Percentiles rank a stretch among this genome's conserved stretches.
These are phyloP conservation scores for Venustoraphidia nigricollis DNA, from an alignment of 2,888 invertebrate genomes.

Conservation along the genomic window DNA sequence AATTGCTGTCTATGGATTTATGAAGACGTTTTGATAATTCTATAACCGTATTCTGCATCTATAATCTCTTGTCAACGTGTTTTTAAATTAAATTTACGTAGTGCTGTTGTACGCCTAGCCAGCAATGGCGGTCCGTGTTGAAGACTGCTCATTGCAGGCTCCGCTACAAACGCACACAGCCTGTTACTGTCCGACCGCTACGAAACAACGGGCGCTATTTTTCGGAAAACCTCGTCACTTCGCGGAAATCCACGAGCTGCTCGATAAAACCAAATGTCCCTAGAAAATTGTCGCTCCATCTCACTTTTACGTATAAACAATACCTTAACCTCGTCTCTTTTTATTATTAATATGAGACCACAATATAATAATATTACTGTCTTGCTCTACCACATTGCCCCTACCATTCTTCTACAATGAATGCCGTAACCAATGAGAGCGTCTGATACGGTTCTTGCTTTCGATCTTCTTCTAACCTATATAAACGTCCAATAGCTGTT, in stretches of 20 bases:
- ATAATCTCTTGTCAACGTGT: constrained; percentile 28
- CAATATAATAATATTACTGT: too few species aligned
- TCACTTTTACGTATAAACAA: too few species aligned
- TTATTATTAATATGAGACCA: too few species aligned
- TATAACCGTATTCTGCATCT: constrained; percentile 70
- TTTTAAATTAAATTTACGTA: constrained; percentile 4
- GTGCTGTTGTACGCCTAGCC: constrained; percentile 5
- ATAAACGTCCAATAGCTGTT: too few species aligned
- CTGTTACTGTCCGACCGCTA: constrained; percentile 7
- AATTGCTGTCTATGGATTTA: constrained; percentile 91
- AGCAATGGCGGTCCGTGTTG: constrained; percentile 6
- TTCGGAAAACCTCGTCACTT: constrained; percentile 1
- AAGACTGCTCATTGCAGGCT: constrained; percentile 7
- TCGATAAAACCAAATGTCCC: too few species aligned
- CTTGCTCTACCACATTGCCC: too few species aligned
- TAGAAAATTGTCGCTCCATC: too few species aligned
- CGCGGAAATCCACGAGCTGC: background rate
- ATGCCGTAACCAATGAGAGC: too few species aligned
- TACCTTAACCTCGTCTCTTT: too few species aligned
- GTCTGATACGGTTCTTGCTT: too few species aligned
- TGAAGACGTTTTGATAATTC: constrained; percentile 93
- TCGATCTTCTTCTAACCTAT: too few species aligned
- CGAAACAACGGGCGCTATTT: constrained; percentile 3
- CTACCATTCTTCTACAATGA: too few species aligned
- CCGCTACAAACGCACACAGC: background rate